Percentiles rank a stretch among this genome's conserved stretches.
Conservation (phyloP, 2,888 invertebrate genomes). For the Lepidocyrtoides sp. region DNA sequence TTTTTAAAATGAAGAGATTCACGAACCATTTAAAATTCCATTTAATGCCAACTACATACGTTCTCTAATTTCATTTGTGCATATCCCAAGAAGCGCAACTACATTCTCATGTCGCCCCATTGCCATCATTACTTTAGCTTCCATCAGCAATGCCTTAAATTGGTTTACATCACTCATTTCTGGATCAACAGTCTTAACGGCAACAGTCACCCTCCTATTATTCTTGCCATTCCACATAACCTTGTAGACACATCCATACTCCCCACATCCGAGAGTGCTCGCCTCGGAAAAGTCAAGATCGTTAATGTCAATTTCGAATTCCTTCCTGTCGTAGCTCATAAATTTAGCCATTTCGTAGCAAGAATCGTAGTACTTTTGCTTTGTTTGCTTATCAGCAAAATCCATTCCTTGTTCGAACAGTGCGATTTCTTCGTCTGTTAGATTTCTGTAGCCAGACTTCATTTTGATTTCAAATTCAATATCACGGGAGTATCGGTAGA, state of each 20-base stretch:
- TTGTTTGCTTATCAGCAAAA: neutral
- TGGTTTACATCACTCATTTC: conserved; percentile 33
- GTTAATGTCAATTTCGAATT: conserved; percentile 8
- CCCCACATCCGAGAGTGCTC: conserved; percentile 10
- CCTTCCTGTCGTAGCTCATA: neutral
- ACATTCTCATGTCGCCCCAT: conserved; percentile 73
- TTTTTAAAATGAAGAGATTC: no score
- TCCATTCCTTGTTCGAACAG: conserved; percentile 8
- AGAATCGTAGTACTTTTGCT: neutral
- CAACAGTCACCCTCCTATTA: conserved; percentile 1
- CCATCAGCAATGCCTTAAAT: conserved; percentile 55
- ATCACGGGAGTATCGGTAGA: conserved; percentile 11
- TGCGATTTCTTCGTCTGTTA: conserved; percentile 2
- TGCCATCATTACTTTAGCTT: conserved; percentile 67
- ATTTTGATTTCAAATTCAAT: conserved; percentile 18
- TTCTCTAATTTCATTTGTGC: conserved; percentile 42
- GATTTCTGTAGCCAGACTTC: conserved; percentile 5
- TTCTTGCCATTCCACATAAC: neutral
- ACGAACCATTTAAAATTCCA: neutral
- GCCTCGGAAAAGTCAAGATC: conserved; percentile 33
- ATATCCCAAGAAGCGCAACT: conserved; percentile 55
- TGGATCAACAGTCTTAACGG: conserved; percentile 69
- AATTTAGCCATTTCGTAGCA: neutral
- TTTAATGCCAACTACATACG: conserved; percentile 30
- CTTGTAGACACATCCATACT: conserved; percentile 50